Evolutionary conservation across 2,797 vertebrate species (phyloP), one percentile per base, ranked within the genome.

Genomic region (Echiichthys vipera): DNA sequence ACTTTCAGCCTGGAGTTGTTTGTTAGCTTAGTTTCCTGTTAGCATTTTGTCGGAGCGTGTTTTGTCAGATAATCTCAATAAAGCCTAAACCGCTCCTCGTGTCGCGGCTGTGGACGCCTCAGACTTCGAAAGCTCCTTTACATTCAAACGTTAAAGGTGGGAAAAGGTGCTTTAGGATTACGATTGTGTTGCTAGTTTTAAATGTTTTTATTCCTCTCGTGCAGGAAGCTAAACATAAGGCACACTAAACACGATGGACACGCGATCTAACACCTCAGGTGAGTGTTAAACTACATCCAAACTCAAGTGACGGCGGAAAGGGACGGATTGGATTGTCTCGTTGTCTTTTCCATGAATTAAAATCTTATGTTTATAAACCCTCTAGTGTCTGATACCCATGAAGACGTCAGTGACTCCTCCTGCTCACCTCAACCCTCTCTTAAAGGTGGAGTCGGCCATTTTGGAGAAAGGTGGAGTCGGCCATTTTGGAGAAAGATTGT

Each of bases 351-450:
- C 4, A 45, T 46, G 39, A 30, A 57, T 40, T 43, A 0, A 36
- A 27, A 12, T 40, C 13, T 25, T n/a, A 46, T 55, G 14, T 13
- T 15, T 13, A 6, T 1, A 12, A 8, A 34, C 12, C 34, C 4
- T 18, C 42, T 18, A 14, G 29, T 29, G 42, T 73, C 56, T 70
- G 5, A 71, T 43, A 47, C 36, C 49, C 42, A n/a, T 3, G 24
- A 50, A 46, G 68, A 62, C 8, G 27, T 63, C 57, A 81, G 72
- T 64, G 77, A 85, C 87, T 74, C 75, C 83, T 76, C 76, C 74
- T 34, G 39, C 66, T 47, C 0, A 15, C 7, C 68, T 69, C 56
- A 54, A n/a, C n/a, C n/a, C n/a, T n/a, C n/a, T n/a, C n/a, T n/a
- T n/a, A n/a, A n/a, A n/a, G n/a, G n/a, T n/a, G n/a, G n/a, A n/a